These are phyloP conservation scores for Argyrosomus regius DNA, from an alignment of 2,797 vertebrate species.

Conservation along the genomic window DNA sequence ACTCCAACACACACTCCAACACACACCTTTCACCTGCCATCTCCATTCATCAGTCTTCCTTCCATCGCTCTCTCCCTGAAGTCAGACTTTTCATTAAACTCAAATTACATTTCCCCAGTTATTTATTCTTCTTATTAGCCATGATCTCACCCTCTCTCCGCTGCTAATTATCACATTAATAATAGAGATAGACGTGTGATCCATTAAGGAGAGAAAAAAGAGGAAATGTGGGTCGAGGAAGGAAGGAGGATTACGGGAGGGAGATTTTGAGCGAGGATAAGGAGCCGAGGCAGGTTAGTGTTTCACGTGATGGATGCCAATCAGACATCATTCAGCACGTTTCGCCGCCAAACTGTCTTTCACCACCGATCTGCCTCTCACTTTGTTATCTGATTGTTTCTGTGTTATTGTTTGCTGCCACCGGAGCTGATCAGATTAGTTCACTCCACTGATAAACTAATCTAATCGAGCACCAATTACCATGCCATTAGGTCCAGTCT, in stretches of 20 bases:
- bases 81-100: constrained; percentile 82
- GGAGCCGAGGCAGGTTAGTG: constrained; percentile 32
- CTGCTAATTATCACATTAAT: constrained; percentile 87
- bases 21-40: constrained; percentile 44
- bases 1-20: constrained; percentile 19
- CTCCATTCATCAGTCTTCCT: constrained; percentile 63
- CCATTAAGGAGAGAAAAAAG: constrained; percentile 65
- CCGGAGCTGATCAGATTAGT: constrained; percentile 42
- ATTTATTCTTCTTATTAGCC: constrained; percentile 84
- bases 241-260: constrained; percentile 37
- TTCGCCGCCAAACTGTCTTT: constrained; percentile 14
- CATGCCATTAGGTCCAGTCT: constrained; percentile 38
- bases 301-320: constrained; percentile 49
- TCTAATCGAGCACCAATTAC: constrained; percentile 62
- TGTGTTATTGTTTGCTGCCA: constrained; percentile 40
- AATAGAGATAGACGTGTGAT: constrained; percentile 78
- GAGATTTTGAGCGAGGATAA: constrained; percentile 51
- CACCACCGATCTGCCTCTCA: constrained; percentile 11
- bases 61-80: constrained; percentile 30
- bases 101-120: constrained; percentile 82
- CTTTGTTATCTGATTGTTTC: constrained; percentile 29
- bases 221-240: constrained; percentile 64
- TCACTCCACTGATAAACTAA: constrained; percentile 54
- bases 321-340: constrained; percentile 26
- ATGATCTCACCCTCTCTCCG: constrained; percentile 79